Evolutionary conservation across 2,888 invertebrate species (phyloP), one percentile per base, ranked within the genome.

Genomic region (Phasia obesa): DNA sequence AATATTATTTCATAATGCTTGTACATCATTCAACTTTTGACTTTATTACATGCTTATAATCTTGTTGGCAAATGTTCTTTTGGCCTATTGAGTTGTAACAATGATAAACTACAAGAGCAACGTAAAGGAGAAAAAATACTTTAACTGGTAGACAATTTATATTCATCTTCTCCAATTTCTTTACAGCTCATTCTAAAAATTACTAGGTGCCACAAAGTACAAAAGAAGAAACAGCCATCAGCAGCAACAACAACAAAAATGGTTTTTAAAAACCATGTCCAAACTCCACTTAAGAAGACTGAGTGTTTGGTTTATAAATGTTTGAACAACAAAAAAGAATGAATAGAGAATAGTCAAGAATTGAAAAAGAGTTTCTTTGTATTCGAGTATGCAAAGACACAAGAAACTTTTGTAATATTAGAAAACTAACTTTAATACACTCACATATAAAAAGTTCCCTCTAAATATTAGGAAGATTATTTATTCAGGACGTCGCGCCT

Each of bases 51-150:
- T 81, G 71, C 67, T 73, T 81, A 81, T 81, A 81, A 81, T 81
- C 81, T 71, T 81, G 81, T 81, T 81, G 81, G 81, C 76, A 81
- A 81, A 81, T 81, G 81, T 81, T 77, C 81, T 81, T 76, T 81
- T 81, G 81, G 81, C 81, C 81, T 81, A 81, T 81, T 81, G 81
- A 81, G 81, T 81, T 81, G 81, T 81, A 67, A 76, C 76, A 77
- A 81, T 76, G 81, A 77, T 76, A 77, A 77, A 81, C 81, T 77
- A 77, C 67, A 70, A 57, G 53, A 70, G 42, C 55, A 35, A 62
- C 21, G 17, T 55, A 69, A 57, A 35, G 0, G 2, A 44, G 42
- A 7, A 19, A 55, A 53, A 71, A 73, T 49, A 70, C 11, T 49
- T 55, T 19, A 57, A 44, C 64, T 53, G 35, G 57, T 47, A 69